Evolutionary conservation across 2,113 vertebrate species (phyloP), one percentile per base, ranked within the genome.

Genomic region (Lethenteron reissneri): DNA sequence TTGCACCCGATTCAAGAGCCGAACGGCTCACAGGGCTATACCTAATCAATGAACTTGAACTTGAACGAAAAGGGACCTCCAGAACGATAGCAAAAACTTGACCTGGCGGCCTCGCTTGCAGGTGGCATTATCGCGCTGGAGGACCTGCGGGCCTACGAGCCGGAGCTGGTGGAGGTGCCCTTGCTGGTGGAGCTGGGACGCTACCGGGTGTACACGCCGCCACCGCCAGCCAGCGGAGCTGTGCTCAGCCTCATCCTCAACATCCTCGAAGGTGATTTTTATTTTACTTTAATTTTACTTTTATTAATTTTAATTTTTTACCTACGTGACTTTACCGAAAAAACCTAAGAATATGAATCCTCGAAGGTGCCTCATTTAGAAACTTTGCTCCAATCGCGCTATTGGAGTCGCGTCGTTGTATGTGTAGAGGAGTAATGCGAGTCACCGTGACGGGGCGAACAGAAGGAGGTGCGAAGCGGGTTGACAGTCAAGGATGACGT

Each of bases 161-260:
- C 86, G 0, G 73, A 83, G 9, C 77, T 92, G 77, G 82, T 86
- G 0, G 82, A 89, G 71, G 60, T 80, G 1, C 89, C 91, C 1
- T 75, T 88, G 58, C 77, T 75, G 12, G 58, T 86, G 73, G 73
- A 74, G 1, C 72, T 97, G 0, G 86, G 88, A 25, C 82, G 87
- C 17, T 84, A 79, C 60, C 83, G 74, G 57, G 79, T 99, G 77
- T 84, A 81, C 56, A 78, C 77, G 3, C 89, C 89, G 58, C 84
- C 77, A 2, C 85, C 87, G 56, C 92, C 92, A 0, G 80, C 90
- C 71, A 90, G 92, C 0, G 92, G 94, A 62, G 87, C 94, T 0
- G 87, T 97, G 73, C 83, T 97, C 57, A 80, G 81, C 1, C 86
- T 97, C 75, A 88, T 95, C 75, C 80, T 97, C 76, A 89, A 92